Evolutionary conservation across 30 jellyfish, hydroid and myxozoan genomes (phyloP), one percentile per base, ranked within the genome.

Genomic region (Rhopilema esculentum): DNA sequence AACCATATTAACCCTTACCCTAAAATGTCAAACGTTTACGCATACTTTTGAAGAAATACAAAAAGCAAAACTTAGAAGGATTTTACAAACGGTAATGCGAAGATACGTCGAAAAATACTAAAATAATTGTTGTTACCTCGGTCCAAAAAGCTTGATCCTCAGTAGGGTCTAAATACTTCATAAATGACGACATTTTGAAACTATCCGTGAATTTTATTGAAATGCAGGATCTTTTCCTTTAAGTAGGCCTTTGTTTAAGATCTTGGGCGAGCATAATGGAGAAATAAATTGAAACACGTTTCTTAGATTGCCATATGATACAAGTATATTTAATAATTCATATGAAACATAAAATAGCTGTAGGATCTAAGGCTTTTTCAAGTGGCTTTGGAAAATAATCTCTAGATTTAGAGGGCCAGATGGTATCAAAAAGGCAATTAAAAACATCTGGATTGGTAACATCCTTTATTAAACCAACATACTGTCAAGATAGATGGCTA

Each of bases 81-180:
- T n/a, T n/a, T n/a, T n/a, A n/a, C n/a, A n/a, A n/a, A n/a, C n/a
- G n/a, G n/a, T n/a, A n/a, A n/a, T n/a, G n/a, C n/a, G n/a, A 40
- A 2, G 12, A 40, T 12, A 12, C 6, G 57, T 12, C 9, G 12
- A 40, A 40, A 40, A 40, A 12, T 6, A 2, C 12, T 40, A 40
- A 40, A 40, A 6, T 40, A 40, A 40, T 40, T 40, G 12, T 40
- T 12, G 57, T 12, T n/a, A 40, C 84, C 84, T 73, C 71, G 9
- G 31, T 73, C 84, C 84, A 73, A 18, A 73, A 73, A 20, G 69
- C 49, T 23, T 68, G 84, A 40, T 73, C 84, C 19, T 67, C 32
- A 1, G 84, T 73, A 29, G 84, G 84, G 51, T 73, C 84, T 67
- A 73, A 73, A 73, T 73, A 73, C 23, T 73, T 33, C 20, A 73